Base-by-base conservation (phyloP, 1,140 invertebrate genomes). In the Ditylenchus dipsaci region DNA sequence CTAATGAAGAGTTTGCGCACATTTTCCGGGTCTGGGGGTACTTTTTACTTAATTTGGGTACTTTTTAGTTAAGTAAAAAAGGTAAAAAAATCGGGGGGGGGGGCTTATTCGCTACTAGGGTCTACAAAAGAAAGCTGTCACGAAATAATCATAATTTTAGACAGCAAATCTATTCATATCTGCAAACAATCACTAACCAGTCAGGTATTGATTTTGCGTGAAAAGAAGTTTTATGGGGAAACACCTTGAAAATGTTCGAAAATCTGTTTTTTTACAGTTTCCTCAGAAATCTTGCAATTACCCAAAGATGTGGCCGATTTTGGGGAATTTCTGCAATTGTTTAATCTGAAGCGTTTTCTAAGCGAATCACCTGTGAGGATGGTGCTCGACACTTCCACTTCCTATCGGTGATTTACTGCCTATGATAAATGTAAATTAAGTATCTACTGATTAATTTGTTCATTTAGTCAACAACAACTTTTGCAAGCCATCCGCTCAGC, bases 401-500 rank as follows among this genome's bases (percentile, higher is more conserved):
- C 65, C 21, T 67, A 66, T 67, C 38, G 70, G 74, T 56, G 66
- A 57, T 38, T 38, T n/a, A n/a, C n/a, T n/a, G 43, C 43, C n/a
- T 45, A n/a, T 13, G 33, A 62, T 49, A 19, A 17, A 21, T 13
- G n/a, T 1, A 42, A 49, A 26, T 65, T 49, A 43, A 33, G 43
- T 49, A 63, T 77, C 60, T 21, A 64, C 58, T 26, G 45, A 49
- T 33, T 63, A n/a, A 69, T 67, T 63, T 64, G 74, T 30, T 47
- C 67, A 13, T 72, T 56, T 43, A 70, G 81, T 17, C 80, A 82
- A 38, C 74, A 82, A 62, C 76, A 80, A 64, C 56, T 82, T 56
- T 62, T 82, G 15, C 61, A 78, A 11, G 77, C 81, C 15, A 81
- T 82, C 58, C 65, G 80, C 27, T 68, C 78, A 19, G 80, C 80